Evolutionary conservation across 2,797 vertebrate genomes (phyloP).

Genomic region (Synanceia verrucosa): DNA sequence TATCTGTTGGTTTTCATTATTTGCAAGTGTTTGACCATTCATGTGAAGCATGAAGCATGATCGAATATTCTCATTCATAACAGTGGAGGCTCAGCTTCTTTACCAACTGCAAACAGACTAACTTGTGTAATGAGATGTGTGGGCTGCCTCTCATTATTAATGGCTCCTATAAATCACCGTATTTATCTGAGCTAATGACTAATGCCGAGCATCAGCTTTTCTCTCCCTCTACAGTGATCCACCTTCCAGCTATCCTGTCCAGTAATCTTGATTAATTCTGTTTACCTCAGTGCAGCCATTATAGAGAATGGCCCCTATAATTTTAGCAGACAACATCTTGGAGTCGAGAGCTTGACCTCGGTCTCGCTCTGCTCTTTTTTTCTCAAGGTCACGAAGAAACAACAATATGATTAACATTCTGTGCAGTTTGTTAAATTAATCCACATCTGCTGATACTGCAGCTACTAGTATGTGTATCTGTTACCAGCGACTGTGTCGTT

Average conservation of each 20-base stretch:
- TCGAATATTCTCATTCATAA: slow-evolving; percentile 34
- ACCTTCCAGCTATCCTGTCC: slow-evolving; percentile 51
- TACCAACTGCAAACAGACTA: slow-evolving; percentile 48
- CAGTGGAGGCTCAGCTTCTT: slow-evolving; percentile 20
- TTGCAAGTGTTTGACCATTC: slow-evolving; percentile 46
- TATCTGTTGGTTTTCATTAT: slow-evolving; percentile 3
- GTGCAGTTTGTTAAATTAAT: background rate
- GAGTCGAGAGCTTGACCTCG: slow-evolving; percentile 41
- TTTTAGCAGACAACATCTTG: slow-evolving; percentile 50
- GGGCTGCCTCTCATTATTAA: slow-evolving; percentile 64
- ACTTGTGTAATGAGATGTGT: slow-evolving; percentile 69
- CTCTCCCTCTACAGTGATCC: slow-evolving; percentile 42
- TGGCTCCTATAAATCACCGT: slow-evolving; percentile 75
- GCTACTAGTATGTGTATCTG: too few species aligned
- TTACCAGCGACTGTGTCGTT: background rate
- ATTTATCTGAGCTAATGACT: slow-evolving; percentile 54
- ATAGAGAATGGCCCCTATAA: slow-evolving; percentile 57
- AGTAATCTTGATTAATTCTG: slow-evolving; percentile 81
- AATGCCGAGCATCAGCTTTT: slow-evolving; percentile 42
- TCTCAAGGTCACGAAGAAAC: slow-evolving; percentile 39
- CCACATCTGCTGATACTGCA: too few species aligned
- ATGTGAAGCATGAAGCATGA: slow-evolving; percentile 18
- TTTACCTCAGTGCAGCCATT: slow-evolving; percentile 70
- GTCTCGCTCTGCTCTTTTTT: slow-evolving; percentile 16
- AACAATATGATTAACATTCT: background rate